Percentiles rank a stretch among this genome's conserved stretches.
Conservation (phyloP, 2,113 vertebrate species). For the Phasianus colchicus region DNA sequence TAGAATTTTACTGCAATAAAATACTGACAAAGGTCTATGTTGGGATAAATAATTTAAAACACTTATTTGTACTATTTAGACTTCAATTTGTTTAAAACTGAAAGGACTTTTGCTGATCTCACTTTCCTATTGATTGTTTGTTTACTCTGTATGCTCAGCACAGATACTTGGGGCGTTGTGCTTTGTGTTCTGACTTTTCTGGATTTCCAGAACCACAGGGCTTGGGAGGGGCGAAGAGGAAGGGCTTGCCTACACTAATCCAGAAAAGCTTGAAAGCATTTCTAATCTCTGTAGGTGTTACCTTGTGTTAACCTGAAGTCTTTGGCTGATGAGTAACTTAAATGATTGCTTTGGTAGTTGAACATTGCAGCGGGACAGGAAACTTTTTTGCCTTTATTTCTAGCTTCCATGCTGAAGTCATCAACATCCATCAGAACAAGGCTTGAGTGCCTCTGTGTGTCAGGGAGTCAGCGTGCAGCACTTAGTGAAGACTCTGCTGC, state of each 20-base stretch:
- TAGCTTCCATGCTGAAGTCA: not conserved
- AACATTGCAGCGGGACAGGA: not conserved
- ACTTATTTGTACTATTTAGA: conserved; percentile 64
- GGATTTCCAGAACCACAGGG: conserved; percentile 33
- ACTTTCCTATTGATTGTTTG: conserved; percentile 52
- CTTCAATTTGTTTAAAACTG: conserved; percentile 63
- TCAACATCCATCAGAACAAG: not conserved
- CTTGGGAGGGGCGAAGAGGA: not conserved
- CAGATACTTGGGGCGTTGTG: not conserved
- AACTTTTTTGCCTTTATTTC: not conserved
- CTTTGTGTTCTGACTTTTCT: conserved; percentile 8
- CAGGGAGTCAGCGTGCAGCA: not conserved
- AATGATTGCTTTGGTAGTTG: not conserved
- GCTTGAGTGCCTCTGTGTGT: not conserved
- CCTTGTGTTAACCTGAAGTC: not conserved
- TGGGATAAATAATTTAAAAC: conserved; percentile 64
- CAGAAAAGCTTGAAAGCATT: not conserved
- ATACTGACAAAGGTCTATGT: conserved; percentile 67
- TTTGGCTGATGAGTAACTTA: conserved; percentile 5
- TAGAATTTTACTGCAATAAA: conserved; percentile 71
- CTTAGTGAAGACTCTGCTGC: not conserved
- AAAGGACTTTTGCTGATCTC: conserved; percentile 54
- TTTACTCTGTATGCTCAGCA: conserved; percentile 29
- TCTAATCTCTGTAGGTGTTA: not conserved
- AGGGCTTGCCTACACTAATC: not conserved